phyloP scores from a whole-genome alignment of 37 sponge, comb jelly and placozoan genomes.

The Crambe crambe region DNA sequence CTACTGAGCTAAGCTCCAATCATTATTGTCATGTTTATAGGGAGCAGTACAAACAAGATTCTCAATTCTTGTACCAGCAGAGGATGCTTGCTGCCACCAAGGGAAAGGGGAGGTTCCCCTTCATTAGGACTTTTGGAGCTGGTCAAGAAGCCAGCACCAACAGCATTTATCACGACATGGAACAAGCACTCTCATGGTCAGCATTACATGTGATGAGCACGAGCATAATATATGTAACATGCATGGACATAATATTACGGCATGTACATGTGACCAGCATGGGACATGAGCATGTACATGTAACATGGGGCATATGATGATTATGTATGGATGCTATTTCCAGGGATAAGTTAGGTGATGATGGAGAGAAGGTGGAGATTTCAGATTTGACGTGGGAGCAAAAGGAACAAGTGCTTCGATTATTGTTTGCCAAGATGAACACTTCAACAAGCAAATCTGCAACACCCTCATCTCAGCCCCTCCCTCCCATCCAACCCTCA shows the following conservation, averaged over 20 bases:
- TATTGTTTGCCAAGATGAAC: constrained; percentile 88
- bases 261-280: not conserved
- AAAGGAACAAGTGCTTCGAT: constrained; percentile 81
- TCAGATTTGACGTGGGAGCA: constrained; percentile 97
- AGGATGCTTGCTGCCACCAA: constrained; percentile 65
- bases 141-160: constrained; percentile 71
- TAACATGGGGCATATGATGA: no score
- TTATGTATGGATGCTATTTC: not conserved
- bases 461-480: not conserved
- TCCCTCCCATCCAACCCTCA: not conserved
- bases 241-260: not conserved
- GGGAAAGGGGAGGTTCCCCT: constrained; percentile 76
- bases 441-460: no score
- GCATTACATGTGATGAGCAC: no score
- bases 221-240: no score
- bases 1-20: not conserved
- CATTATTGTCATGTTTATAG: constrained; percentile 32
- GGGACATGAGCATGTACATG: not conserved
- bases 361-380: constrained; percentile 43
- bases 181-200: constrained; percentile 69
- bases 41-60: constrained; percentile 66
- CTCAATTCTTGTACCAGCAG: constrained; percentile 65
- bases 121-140: constrained; percentile 72
- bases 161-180: constrained; percentile 85
- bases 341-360: constrained; percentile 26